These are phyloP conservation scores for Hydropsyche tenuis DNA, from an alignment of 1,140 invertebrate genomes.

Conservation along the genomic window DNA sequence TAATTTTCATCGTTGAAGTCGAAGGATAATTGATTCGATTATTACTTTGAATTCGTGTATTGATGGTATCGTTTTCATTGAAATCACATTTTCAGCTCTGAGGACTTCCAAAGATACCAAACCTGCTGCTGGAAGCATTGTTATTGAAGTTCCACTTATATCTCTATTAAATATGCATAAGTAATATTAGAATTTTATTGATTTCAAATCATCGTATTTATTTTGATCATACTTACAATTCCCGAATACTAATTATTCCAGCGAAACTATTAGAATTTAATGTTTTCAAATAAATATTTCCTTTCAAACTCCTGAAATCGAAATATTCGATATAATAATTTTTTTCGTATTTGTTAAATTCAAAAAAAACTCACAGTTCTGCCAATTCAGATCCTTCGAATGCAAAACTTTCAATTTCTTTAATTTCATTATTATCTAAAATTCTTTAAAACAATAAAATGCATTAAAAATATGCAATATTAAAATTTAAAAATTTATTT, in stretches of 20 bases:
- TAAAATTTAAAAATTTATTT: constrained; percentile 18
- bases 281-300: constrained; percentile 37
- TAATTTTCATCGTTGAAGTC: too few relatives aligned
- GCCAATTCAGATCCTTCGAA: constrained; percentile 72
- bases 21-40: background rate
- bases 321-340: constrained; percentile 24
- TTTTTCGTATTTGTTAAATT: background rate
- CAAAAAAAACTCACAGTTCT: constrained; percentile 65
- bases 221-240: constrained; percentile 42
- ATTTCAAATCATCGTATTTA: too few relatives aligned
- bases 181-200: background rate
- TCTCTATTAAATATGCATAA: constrained; percentile 58
- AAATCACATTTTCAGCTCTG: constrained; percentile 68
- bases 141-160: constrained; percentile 72
- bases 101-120: constrained; percentile 71
- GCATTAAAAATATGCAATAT: too few relatives aligned
- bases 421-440: constrained; percentile 69
- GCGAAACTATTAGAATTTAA: constrained; percentile 41
- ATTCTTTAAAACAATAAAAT: constrained; percentile 57
- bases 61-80: constrained; percentile 76
- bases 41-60: constrained; percentile 73
- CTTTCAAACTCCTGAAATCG: constrained; percentile 44
- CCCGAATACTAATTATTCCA: constrained; percentile 44
- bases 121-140: constrained; percentile 71
- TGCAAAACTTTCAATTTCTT: constrained; percentile 66